Conservation (phyloP, 2,888 invertebrate species). For the Diaperis boleti region DNA sequence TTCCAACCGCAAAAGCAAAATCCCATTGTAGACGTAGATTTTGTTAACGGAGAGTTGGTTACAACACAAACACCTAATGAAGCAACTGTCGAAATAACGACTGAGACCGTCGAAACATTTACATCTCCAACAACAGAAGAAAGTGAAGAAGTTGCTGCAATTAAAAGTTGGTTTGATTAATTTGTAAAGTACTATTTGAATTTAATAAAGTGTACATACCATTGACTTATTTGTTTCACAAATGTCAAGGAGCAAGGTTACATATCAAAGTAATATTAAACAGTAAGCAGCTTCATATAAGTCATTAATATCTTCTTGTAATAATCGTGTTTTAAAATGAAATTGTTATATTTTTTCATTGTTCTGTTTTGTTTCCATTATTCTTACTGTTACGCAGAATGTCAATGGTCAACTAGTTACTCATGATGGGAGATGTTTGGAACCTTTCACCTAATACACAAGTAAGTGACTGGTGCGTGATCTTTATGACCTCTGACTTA, state of each 20-base stretch:
- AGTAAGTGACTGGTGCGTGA: neutral
- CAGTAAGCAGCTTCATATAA: too few species aligned
- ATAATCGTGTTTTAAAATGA: neutral
- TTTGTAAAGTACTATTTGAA: neutral
- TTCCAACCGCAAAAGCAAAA: conserved; percentile 22
- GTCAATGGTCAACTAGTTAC: conserved; percentile 15
- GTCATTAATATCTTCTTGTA: neutral
- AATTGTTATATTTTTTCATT: neutral
- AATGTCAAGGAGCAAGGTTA: neutral
- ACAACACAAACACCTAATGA: neutral
- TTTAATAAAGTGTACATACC: neutral
- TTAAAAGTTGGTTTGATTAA: conserved; percentile 13
- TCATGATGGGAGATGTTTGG: conserved; percentile 27
- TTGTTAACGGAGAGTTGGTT: conserved; percentile 48
- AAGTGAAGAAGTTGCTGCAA: conserved; percentile 11
- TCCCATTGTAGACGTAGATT: conserved; percentile 47
- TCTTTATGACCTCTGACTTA: neutral
- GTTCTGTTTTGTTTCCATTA: neutral
- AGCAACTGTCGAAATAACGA: neutral
- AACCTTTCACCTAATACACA: neutral
- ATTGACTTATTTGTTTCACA: neutral
- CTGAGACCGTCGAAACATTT: neutral
- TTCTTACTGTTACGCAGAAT: neutral
- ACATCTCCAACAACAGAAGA: conserved; percentile 21
- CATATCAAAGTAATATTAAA: too few species aligned